A percentile compares a stretch with the other conserved stretches of the same genome.
Conservation (phyloP, 1,140 invertebrate species). For the Harpegnathos saltator region DNA sequence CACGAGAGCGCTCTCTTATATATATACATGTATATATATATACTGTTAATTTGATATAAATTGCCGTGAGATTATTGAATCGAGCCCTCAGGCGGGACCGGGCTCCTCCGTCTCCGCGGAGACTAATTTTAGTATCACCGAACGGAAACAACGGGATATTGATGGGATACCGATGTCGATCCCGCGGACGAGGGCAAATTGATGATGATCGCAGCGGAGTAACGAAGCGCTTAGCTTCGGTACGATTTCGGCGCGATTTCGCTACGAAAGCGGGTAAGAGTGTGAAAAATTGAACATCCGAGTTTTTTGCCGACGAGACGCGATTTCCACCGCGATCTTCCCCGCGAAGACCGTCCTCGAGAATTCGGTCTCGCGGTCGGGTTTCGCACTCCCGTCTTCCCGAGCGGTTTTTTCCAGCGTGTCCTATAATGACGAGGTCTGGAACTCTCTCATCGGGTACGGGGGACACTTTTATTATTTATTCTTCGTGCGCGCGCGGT, state of each 20-base stretch:
- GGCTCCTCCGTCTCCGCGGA: slow-evolving; percentile 28
- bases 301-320: too few relatives aligned
- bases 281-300: too few relatives aligned
- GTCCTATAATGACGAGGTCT: too few relatives aligned
- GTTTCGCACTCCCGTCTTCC: too few relatives aligned
- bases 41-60: slow-evolving; percentile 72
- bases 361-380: too few relatives aligned
- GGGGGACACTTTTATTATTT: slow-evolving; percentile 12
- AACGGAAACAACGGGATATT: slow-evolving; percentile 16
- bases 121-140: slow-evolving; percentile 43
- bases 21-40: too few relatives aligned
- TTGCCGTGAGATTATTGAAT: slow-evolving; percentile 65
- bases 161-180: slow-evolving; percentile 4
- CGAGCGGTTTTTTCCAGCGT: too few relatives aligned
- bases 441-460: too few relatives aligned
- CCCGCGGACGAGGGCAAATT: not conserved
- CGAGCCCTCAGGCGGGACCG: slow-evolving; percentile 7
- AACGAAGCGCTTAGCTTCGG: not conserved
- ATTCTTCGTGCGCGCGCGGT: too few relatives aligned
- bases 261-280: too few relatives aligned
- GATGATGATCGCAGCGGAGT: not conserved
- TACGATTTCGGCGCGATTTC: not conserved
- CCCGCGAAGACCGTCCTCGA: too few relatives aligned
- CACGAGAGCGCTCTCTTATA: not conserved
- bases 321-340: too few relatives aligned